Percentiles rank a stretch among this genome's conserved stretches.
Conservation (phyloP, 1,140 invertebrate species). For the Habropoda laboriosa region DNA sequence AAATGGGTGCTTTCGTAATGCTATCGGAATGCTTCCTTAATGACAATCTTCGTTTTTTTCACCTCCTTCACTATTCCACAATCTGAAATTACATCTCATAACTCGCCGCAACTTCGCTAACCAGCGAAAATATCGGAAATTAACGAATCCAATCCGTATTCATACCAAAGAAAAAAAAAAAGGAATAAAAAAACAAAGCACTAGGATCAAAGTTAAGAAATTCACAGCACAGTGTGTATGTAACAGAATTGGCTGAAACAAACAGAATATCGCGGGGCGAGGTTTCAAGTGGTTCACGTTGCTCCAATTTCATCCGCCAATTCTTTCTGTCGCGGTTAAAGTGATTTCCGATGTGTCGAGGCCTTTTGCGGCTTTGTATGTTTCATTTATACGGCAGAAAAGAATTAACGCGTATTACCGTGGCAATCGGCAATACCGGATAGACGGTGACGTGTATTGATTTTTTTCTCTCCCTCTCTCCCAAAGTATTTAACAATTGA, state of each 20-base stretch:
- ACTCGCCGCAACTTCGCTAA: neutral
- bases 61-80: too few species aligned
- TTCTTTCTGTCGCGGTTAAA: neutral
- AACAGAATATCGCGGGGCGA: neutral
- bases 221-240: neutral
- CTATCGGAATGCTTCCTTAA: neutral
- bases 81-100: neutral
- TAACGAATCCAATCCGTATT: neutral
- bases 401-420: conserved; percentile 21
- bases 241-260: neutral
- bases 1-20: neutral
- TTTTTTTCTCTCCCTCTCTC: neutral
- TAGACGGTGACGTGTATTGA: conserved; percentile 5
- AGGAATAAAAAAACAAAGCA: too few species aligned
- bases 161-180: neutral
- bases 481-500: conserved; percentile 48
- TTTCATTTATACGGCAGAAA: conserved; percentile 16
- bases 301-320: neutral
- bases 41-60: neutral
- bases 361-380: neutral
- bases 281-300: neutral
- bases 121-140: neutral
- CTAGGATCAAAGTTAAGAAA: neutral
- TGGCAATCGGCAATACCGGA: neutral
- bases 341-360: neutral